Conservation (phyloP, 1,140 invertebrate species). For the Aplysia californica region DNA sequence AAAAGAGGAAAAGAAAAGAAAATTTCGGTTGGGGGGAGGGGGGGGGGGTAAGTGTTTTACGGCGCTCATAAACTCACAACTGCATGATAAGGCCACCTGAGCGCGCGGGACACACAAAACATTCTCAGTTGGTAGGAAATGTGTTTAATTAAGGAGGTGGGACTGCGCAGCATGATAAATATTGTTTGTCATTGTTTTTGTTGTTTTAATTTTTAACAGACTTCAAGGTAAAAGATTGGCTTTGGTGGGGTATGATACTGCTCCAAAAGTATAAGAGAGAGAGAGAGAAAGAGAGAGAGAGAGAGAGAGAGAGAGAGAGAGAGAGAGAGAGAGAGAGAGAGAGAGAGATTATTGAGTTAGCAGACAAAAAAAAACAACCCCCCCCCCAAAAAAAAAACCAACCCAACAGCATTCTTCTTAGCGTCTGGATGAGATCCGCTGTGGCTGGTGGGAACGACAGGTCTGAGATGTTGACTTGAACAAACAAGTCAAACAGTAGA, state of each 20-base stretch:
- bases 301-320: conserved; percentile 1
- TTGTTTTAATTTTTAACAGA: background rate
- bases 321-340: background rate
- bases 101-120: too few species aligned
- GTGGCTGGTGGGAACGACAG: too few species aligned
- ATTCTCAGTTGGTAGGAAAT: background rate
- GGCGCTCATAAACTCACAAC: too few species aligned
- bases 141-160: too few species aligned
- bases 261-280: background rate
- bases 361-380: background rate
- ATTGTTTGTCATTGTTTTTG: too few species aligned
- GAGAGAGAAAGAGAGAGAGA: background rate
- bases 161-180: too few species aligned
- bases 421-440: too few species aligned
- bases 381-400: too few species aligned
- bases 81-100: too few species aligned
- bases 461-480: too few species aligned
- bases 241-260: background rate
- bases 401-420: too few species aligned
- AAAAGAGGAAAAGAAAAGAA: background rate
- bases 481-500: background rate
- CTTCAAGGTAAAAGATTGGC: background rate
- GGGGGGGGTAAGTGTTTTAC: too few species aligned
- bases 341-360: background rate
- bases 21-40: background rate